Conservation (phyloP, 2,888 invertebrate species). For the Amaurobius ferox region DNA sequence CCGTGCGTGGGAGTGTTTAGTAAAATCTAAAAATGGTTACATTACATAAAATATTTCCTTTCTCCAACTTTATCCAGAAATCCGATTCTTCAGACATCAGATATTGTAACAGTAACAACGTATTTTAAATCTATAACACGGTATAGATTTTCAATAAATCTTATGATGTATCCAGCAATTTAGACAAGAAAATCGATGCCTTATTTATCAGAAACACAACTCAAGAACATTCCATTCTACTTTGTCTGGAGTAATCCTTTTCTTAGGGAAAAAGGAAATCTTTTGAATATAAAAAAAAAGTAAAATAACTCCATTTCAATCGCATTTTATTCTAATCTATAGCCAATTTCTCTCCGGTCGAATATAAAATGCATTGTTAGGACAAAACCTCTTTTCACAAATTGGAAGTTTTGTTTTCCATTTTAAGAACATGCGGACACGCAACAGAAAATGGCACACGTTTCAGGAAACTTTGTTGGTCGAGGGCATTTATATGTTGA, state of each 20-base stretch:
- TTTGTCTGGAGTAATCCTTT: background rate
- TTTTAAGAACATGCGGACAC: background rate
- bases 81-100: background rate
- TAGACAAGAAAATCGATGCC: background rate
- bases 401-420: slow-evolving; percentile 1
- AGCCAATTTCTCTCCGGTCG: background rate
- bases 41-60: no score
- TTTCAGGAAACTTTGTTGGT: background rate
- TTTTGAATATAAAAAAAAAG: background rate
- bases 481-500: background rate
- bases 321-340: slow-evolving; percentile 7
- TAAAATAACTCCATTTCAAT: background rate
- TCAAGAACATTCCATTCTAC: background rate
- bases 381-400: slow-evolving; percentile 4
- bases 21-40: no score
- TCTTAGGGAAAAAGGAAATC: background rate
- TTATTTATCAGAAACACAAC: background rate
- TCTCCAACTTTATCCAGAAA: no score
- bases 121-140: background rate
- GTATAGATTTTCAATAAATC: slow-evolving; percentile 2
- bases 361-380: no score
- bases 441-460: background rate
- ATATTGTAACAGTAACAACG: background rate
- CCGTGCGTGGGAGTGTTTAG: no score
- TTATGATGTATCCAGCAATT: background rate